A percentile compares a stretch with the other conserved stretches of the same genome.
phyloP scores from a whole-genome alignment of 53 echinoderm and acorn worm species.

The Zoroaster sp. region DNA sequence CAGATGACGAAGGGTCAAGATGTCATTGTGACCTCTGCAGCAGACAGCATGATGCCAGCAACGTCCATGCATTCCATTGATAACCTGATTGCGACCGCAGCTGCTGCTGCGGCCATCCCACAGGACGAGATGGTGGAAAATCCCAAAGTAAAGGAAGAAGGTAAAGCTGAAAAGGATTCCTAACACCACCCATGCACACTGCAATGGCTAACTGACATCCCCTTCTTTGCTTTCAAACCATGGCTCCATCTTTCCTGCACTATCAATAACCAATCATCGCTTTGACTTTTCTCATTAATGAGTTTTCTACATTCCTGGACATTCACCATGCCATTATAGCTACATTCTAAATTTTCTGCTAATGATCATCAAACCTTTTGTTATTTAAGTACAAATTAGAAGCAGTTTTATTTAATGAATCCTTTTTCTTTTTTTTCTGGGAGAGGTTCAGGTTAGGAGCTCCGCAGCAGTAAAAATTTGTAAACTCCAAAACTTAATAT shows the following conservation, averaged over 20 bases:
- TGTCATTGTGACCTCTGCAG: not conserved
- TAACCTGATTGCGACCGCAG: constrained; percentile 43
- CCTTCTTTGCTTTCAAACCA: not conserved
- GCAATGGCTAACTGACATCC: not conserved
- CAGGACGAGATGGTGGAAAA: not conserved
- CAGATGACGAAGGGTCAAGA: not conserved
- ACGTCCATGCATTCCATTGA: constrained; percentile 49
- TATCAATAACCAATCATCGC: not conserved
- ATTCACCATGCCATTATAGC: not conserved
- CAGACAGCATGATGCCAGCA: constrained; percentile 25
- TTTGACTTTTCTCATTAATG: not conserved
- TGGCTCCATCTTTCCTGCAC: not conserved
- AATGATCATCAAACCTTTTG: not conserved
- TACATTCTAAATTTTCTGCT: not conserved
- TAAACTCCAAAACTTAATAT: not conserved
- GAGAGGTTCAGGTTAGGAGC: not conserved
- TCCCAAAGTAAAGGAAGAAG: constrained; percentile 49
- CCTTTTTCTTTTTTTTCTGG: not conserved
- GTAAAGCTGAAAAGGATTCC: constrained; percentile 41
- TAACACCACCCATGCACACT: constrained; percentile 29
- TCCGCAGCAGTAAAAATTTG: not conserved
- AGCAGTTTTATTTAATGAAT: not conserved
- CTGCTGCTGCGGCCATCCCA: constrained; percentile 51
- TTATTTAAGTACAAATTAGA: not conserved
- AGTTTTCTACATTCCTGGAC: not conserved